phyloP scores from a whole-genome alignment of 2,888 invertebrate genomes.

The Tinea semifulvella region DNA sequence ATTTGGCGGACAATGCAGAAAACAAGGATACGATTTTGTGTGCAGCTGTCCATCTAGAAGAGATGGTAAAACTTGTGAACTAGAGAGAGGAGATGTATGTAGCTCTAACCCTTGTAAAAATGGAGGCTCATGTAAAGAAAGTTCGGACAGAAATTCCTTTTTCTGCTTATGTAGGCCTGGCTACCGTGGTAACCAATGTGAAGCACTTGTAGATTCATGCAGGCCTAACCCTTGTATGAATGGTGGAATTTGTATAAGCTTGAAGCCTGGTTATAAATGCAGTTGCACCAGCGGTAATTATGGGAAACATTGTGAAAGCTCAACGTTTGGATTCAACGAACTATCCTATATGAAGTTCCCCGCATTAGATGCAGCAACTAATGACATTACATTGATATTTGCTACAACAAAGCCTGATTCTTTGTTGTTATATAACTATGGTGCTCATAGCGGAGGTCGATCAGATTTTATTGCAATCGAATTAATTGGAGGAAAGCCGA shows the following conservation, averaged over 20 bases:
- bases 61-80: slow-evolving; percentile 85
- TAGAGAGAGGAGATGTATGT: slow-evolving; percentile 85
- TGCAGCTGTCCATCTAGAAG: slow-evolving; percentile 82
- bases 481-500: slow-evolving; percentile 81
- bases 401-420: slow-evolving; percentile 89
- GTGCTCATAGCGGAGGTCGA: slow-evolving; percentile 85
- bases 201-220: slow-evolving; percentile 88
- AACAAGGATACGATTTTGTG: slow-evolving; percentile 84
- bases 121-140: slow-evolving; percentile 90
- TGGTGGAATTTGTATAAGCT: slow-evolving; percentile 86
- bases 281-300: slow-evolving; percentile 89
- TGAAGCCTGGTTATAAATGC: slow-evolving; percentile 88
- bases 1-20: slow-evolving; percentile 83
- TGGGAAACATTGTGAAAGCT: slow-evolving; percentile 90
- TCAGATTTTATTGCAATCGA: slow-evolving; percentile 95
- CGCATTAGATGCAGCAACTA: slow-evolving; percentile 85
- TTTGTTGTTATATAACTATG: slow-evolving; percentile 91
- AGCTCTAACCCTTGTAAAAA: slow-evolving; percentile 88
- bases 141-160: slow-evolving; percentile 87
- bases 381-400: slow-evolving; percentile 90
- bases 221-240: slow-evolving; percentile 92
- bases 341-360: slow-evolving; percentile 91
- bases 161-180: slow-evolving; percentile 93
- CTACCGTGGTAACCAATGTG: slow-evolving; percentile 91
- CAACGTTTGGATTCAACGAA: slow-evolving; percentile 89